These are phyloP conservation scores for Gadopsis bispinosus DNA, from an alignment of 2,797 vertebrate species.

Conservation along the genomic window DNA sequence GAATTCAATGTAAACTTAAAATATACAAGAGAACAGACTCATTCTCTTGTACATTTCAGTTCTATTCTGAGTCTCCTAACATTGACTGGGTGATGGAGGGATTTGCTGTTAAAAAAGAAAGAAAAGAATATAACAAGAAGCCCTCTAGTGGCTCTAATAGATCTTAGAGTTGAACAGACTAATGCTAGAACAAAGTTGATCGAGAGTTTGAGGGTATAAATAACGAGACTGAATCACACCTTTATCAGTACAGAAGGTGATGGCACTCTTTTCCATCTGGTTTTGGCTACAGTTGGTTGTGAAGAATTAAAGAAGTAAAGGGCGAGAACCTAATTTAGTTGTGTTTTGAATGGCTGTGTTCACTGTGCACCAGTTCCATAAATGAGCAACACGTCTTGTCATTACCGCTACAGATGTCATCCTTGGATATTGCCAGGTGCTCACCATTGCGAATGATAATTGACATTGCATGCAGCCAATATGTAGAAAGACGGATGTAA, in stretches of 20 bases:
- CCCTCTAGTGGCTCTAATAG: constrained; percentile 10
- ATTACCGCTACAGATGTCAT: background rate
- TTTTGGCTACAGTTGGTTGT: background rate
- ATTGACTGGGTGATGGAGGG: constrained; percentile 6
- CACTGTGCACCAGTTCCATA: background rate
- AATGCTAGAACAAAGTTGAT: constrained; percentile 29
- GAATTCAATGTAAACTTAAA: background rate
- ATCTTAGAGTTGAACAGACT: constrained; percentile 28
- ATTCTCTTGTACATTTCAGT: constrained; percentile 6
- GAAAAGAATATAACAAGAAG: background rate
- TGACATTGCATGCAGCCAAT: background rate
- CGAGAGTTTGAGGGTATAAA: background rate
- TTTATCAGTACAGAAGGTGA: constrained; percentile 17
- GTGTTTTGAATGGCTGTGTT: background rate
- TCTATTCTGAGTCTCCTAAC: background rate
- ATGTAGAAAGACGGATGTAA: background rate
- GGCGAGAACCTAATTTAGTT: background rate
- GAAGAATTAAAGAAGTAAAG: constrained; percentile 8
- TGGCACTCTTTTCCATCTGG: background rate
- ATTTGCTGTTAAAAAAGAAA: constrained; percentile 1
- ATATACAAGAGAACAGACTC: background rate
- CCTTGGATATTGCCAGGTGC: background rate
- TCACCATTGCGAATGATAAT: background rate
- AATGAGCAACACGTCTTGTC: background rate
- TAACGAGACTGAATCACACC: constrained; percentile 10